Evolutionary conservation across 1,140 invertebrate genomes (phyloP), one percentile per base, ranked within the genome.

Genomic region (Acromyrmex charruanus): DNA sequence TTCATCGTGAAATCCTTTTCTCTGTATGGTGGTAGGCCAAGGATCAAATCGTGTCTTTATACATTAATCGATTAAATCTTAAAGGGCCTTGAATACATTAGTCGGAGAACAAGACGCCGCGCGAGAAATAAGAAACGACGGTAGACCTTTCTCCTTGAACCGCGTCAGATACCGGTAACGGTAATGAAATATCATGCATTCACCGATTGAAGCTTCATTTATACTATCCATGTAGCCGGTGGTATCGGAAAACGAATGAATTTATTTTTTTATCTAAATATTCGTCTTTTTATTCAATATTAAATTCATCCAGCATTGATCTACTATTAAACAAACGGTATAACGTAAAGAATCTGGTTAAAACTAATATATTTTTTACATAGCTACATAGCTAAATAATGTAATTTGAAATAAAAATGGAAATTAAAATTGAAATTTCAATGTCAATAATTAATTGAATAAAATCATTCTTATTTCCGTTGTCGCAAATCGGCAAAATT

Each of bases 1-100:
- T 79, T 69, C 75, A 28, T 89, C 66, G 49, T 72, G 55, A 66
- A 79, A 65, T 85, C 51, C 53, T 65, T 74, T 55, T 31, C 3
- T 9, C 25, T 49, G 49, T 21, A 25, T 44, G 44, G 18, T 68
- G 35, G 25, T 79, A 16, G 25, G 25, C 5, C 44, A 28, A 49
- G 69, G 82, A 86, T 71, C 25, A 65, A 82, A 80, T 86, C 85
- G 51, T 68, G 28, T 71, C 58, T 21, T 82, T 82, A 86, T 31
- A 58, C 55, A 68, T 86, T 69, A 86, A 81, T 58, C 51, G 77
- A 86, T 79, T 86, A 85, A 85, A 86, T 81, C 55, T 65, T 21
- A 28, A 28, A 53, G n/a, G 55, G 51, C 85, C 85, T 86, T 86
- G 85, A 82, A 86, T 86, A 69, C 63, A 86, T 82, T 86, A 86